Conservation (phyloP, 2,888 invertebrate species). For the Calephelis perditalis region DNA sequence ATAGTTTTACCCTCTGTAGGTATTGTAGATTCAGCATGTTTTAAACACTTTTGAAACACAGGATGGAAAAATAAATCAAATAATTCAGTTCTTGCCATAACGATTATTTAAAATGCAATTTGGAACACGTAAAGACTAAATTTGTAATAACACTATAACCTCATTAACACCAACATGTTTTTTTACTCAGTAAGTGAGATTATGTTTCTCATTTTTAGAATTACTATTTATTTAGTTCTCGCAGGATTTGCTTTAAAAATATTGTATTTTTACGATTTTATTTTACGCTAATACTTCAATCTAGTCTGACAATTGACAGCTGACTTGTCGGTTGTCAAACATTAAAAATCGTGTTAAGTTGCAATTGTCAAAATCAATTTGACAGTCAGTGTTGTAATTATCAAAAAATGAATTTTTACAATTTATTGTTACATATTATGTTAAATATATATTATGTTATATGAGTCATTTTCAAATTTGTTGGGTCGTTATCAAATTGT, state of each 20-base stretch:
- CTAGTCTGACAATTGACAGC: neutral
- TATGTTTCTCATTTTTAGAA: constrained; percentile 1
- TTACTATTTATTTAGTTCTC: neutral
- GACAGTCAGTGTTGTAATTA: neutral
- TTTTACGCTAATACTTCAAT: constrained; percentile 3
- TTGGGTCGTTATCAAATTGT: too few relatives aligned
- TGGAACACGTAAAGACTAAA: constrained; percentile 51
- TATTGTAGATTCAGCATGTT: constrained; percentile 64
- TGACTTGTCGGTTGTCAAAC: neutral
- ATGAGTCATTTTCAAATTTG: too few relatives aligned
- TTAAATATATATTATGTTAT: too few relatives aligned
- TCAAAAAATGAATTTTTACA: too few relatives aligned
- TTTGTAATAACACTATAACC: constrained; percentile 59
- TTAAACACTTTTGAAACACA: constrained; percentile 74
- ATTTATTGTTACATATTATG: too few relatives aligned
- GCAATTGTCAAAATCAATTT: neutral
- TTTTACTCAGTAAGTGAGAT: neutral
- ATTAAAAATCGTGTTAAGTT: neutral
- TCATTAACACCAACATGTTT: constrained; percentile 36
- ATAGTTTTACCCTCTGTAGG: constrained; percentile 54
- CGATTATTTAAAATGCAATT: constrained; percentile 41
- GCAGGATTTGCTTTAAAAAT: neutral
- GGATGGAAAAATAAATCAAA: constrained; percentile 76
- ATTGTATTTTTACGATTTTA: neutral
- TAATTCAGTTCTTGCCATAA: constrained; percentile 72